Percentiles rank a stretch among this genome's conserved stretches.
phyloP scores from a whole-genome alignment of 2,888 invertebrate species.

The Endotricha flammealis region DNA sequence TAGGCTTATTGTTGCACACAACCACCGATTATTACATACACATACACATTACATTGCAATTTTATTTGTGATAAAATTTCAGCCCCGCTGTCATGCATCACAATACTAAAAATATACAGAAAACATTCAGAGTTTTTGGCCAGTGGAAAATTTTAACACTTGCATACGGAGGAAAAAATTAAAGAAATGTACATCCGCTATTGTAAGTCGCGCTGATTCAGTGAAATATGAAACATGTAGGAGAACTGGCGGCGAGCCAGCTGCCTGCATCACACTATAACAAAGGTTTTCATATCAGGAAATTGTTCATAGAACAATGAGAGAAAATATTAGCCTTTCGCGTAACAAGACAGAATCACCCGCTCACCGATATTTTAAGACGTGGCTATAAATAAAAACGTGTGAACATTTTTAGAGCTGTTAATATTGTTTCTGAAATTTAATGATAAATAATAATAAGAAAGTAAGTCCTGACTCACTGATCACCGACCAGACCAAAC shows the following conservation, averaged over 20 bases:
- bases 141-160: slow-evolving; percentile 10
- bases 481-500: too few relatives aligned
- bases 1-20: too few relatives aligned
- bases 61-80: too few relatives aligned
- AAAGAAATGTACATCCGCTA: slow-evolving; percentile 44
- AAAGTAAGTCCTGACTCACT: too few relatives aligned
- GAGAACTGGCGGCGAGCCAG: slow-evolving; percentile 61
- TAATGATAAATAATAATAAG: too few relatives aligned
- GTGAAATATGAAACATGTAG: slow-evolving; percentile 71
- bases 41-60: too few relatives aligned
- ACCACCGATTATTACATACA: too few relatives aligned
- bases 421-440: too few relatives aligned
- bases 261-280: slow-evolving; percentile 64
- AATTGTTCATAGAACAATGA: slow-evolving; percentile 66
- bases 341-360: slow-evolving; percentile 32
- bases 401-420: too few relatives aligned
- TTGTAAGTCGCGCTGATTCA: slow-evolving; percentile 62
- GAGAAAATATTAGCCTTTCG: slow-evolving; percentile 52
- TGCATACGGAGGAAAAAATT: slow-evolving; percentile 26
- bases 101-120: too few relatives aligned
- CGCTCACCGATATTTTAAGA: slow-evolving; percentile 23
- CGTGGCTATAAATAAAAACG: not conserved
- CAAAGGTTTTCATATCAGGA: slow-evolving; percentile 69
- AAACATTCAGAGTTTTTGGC: too few relatives aligned
- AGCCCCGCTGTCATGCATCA: too few relatives aligned